Conservation (phyloP, 2,797 vertebrate genomes). For the Xenentodon cancila region DNA sequence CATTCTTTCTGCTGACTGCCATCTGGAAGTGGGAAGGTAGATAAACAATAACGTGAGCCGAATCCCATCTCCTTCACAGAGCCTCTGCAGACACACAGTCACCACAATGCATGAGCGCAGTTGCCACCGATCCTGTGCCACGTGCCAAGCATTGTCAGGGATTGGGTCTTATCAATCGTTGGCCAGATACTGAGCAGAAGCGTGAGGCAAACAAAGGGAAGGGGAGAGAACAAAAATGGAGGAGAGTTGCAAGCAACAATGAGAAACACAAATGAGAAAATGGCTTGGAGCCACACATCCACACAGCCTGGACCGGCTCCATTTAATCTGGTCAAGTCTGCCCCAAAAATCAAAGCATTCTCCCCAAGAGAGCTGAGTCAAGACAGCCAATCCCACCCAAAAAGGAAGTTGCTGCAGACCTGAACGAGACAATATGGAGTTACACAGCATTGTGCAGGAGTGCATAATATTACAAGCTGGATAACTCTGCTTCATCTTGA, state of each 20-base stretch:
- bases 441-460: slow-evolving; percentile 47
- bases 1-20: slow-evolving; percentile 81
- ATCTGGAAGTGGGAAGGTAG: slow-evolving; percentile 84
- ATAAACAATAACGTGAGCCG: slow-evolving; percentile 80
- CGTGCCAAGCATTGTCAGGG: slow-evolving; percentile 78
- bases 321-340: slow-evolving; percentile 75
- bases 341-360: slow-evolving; percentile 66
- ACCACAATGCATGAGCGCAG: slow-evolving; percentile 55
- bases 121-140: slow-evolving; percentile 55
- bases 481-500: slow-evolving; percentile 59
- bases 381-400: slow-evolving; percentile 52
- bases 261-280: slow-evolving; percentile 74
- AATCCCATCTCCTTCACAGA: slow-evolving; percentile 64
- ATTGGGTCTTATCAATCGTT: slow-evolving; percentile 84
- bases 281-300: slow-evolving; percentile 64
- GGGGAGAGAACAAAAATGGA: slow-evolving; percentile 64
- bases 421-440: slow-evolving; percentile 54
- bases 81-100: slow-evolving; percentile 45
- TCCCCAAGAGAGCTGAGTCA: slow-evolving; percentile 56
- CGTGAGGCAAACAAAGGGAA: slow-evolving; percentile 71
- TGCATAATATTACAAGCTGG: slow-evolving; percentile 49
- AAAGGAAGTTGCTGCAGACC: slow-evolving; percentile 55
- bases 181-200: slow-evolving; percentile 81
- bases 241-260: slow-evolving; percentile 69
- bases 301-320: slow-evolving; percentile 43